These are phyloP conservation scores for Tachina grossa DNA, from an alignment of 2,888 invertebrate genomes.

Conservation along the genomic window DNA sequence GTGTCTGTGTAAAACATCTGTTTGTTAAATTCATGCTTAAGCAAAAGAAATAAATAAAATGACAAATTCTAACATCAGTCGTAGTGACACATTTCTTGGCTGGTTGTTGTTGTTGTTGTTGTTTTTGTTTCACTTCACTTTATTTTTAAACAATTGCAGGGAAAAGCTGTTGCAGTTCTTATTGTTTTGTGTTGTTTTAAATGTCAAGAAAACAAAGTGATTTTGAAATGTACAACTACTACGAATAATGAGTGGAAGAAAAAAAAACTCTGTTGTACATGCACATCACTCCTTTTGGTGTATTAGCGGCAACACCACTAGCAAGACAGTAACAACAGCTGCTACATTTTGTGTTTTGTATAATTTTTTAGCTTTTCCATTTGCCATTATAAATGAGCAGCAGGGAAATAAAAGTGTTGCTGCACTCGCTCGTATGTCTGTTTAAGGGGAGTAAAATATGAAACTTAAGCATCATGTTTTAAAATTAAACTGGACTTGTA, in stretches of 20 bases:
- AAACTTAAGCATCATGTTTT: conserved; percentile 16
- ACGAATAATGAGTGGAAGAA: conserved; percentile 3
- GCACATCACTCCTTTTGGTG: conserved; percentile 25
- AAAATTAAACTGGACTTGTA: neutral
- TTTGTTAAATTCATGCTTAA: conserved; percentile 30
- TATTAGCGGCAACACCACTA: conserved; percentile 45
- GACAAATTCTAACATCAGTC: conserved; percentile 71
- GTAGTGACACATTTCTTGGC: conserved; percentile 68
- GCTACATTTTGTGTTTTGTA: conserved; percentile 43
- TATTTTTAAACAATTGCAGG: conserved; percentile 33
- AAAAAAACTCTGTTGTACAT: conserved; percentile 6
- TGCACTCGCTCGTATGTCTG: neutral
- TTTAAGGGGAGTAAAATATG: neutral
- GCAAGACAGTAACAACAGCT: conserved; percentile 51
- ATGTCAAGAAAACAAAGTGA: conserved; percentile 71
- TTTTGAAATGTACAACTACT: conserved; percentile 63
- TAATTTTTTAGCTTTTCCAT: neutral
- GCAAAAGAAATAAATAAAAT: conserved; percentile 62
- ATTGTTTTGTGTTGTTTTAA: conserved; percentile 57
- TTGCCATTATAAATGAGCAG: conserved; percentile 62
- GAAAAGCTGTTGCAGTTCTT: conserved; percentile 44
- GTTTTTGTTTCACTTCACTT: conserved; percentile 21
- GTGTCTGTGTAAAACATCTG: conserved; percentile 44
- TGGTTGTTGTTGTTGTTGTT: conserved; percentile 14
- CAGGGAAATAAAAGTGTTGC: conserved; percentile 40